Evolutionary conservation across 2,113 vertebrate species (phyloP), one percentile per base, ranked within the genome.

Genomic region (Tonatia bakeri): DNA sequence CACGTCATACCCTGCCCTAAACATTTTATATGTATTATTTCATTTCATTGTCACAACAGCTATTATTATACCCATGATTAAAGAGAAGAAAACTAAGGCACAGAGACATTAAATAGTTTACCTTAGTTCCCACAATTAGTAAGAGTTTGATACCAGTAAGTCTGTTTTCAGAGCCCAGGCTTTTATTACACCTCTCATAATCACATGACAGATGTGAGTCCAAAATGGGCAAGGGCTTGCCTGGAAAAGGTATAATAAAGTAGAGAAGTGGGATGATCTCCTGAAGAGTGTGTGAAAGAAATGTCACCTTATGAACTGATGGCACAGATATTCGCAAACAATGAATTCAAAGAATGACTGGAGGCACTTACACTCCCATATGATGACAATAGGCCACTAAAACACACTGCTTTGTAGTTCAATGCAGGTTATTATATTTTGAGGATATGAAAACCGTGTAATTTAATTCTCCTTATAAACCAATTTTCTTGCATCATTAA

Each of bases 71-170:
- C 28, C 22, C 19, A 36, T 36, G 59, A 94, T 69, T 96, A 81
- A 72, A 97, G 54, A 75, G 8, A 28, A 92, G 69, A 79, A 94
- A 91, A 76, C 7, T 19, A n/a, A 91, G 54, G n/a, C 12, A n/a
- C 19, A 19, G 26, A 94, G 52, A 76, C 65, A 80, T 67, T 67
- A 88, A 84, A 54, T 83, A 52, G 73, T 87, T 77, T 80, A 61
- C 80, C 28, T 75, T 70, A 12, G 15, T 94, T 97, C 91, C 43
- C 94, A 95, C 76, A 69, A 45, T 59, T 72, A 94, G 69, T 38
- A 67, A 93, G 64, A 83, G 87, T 64, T 94, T 96, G 67, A 86
- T 77, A 76, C 40, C 26, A 91, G 45, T 40, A 88, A 69, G 54
- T 77, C 50, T 64, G 54, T 69, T 47, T 67, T 36, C 28, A 47